Base-by-base conservation (phyloP, 2,888 invertebrate genomes). In the Melolontha melolontha region DNA sequence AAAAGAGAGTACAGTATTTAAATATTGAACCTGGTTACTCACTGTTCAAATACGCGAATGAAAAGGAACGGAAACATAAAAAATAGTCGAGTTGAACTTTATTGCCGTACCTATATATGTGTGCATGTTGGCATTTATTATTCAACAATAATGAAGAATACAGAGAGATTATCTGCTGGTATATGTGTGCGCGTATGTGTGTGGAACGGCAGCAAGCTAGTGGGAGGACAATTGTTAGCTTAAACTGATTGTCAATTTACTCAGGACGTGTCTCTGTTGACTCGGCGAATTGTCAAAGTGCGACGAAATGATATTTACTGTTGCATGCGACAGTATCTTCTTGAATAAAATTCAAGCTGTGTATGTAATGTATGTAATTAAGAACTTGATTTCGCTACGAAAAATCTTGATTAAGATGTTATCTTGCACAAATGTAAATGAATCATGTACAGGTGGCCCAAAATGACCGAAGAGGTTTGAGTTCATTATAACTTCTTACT, bases 171-270 rank as follows among this genome's bases (percentile, higher is more conserved):
- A 55, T 55, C 66, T 22, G 7, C 12, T 42, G 57, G 16, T 12
- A 5, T 16, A 6, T 34, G 34, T 17, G 52, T 14, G 50, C n/a
- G n/a, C 17, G 16, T 12, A 5, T 16, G 34, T 34, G 34, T 17
- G 52, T 14, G 50, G 14, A 41, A 44, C 52, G 42, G 29, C 52
- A 42, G 67, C 68, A 59, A 70, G 65, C 67, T 50, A 62, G 66
- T 66, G 54, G 51, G 51, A 63, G 55, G 2, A 34, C 59, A 62
- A 67, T 52, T 71, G 71, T 71, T 70, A 64, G 70, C 69, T 72
- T 70, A 64, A 66, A 66, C 63, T 69, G 70, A 72, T 72, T 69
- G 70, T 72, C 70, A 70, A 70, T 72, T 72, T 72, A 69, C 65
- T 62, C 69, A 66, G 70, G 69, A 72, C 69, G 69, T 70, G 70